A percentile compares a stretch with the other conserved stretches of the same genome.
These are phyloP conservation scores for Sebastes minor DNA, from an alignment of 2,797 vertebrate genomes.

Conservation along the genomic window DNA sequence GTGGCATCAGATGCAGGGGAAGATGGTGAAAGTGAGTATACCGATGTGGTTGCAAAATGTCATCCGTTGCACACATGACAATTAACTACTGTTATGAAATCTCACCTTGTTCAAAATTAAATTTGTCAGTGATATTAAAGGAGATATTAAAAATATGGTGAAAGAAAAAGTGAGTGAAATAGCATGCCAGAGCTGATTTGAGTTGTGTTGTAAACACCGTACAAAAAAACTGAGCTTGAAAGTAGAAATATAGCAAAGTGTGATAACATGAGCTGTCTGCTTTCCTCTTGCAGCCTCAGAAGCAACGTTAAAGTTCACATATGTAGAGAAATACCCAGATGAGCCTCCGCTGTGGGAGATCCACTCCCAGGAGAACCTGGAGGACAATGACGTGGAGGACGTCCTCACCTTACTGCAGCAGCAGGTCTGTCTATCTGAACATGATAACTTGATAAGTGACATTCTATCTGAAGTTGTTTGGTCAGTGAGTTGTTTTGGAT, in stretches of 20 bases:
- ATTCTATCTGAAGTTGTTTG: neutral
- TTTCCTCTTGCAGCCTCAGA: constrained; percentile 83
- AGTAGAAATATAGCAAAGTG: neutral
- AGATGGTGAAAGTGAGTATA: constrained; percentile 91
- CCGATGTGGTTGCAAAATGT: neutral
- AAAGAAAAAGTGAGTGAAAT: neutral
- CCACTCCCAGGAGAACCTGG: constrained; percentile 92
- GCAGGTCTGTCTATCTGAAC: constrained; percentile 82
- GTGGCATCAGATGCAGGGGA: constrained; percentile 94
- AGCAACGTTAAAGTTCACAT: constrained; percentile 94
- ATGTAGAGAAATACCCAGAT: constrained; percentile 94
- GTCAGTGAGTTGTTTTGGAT: neutral
- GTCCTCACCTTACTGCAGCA: constrained; percentile 89
- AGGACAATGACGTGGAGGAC: constrained; percentile 83
- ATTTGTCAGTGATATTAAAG: neutral
- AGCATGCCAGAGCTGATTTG: neutral
- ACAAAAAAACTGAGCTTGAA: neutral
- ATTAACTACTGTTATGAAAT: neutral
- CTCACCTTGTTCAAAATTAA: neutral
- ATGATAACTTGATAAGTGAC: no score
- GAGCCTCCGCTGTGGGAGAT: constrained; percentile 94
- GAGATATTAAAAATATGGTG: no score
- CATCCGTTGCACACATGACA: neutral
- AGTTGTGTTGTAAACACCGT: neutral
- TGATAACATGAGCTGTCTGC: neutral